Conservation (phyloP, 2,888 invertebrate species). For the Agrilus mali region DNA sequence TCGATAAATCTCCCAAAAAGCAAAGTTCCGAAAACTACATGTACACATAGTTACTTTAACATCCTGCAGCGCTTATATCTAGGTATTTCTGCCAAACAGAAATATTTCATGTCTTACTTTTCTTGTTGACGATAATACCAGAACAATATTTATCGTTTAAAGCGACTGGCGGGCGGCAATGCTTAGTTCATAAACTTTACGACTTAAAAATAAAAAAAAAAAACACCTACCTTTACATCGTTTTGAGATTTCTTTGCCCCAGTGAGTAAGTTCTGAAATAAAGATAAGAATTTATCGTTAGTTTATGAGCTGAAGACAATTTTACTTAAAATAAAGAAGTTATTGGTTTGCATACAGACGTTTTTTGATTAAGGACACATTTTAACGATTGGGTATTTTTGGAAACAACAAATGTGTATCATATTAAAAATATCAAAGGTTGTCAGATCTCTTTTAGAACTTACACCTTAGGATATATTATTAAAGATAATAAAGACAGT, state of each 20-base stretch:
- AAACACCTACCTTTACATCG: constrained; percentile 68
- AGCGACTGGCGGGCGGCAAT: neutral
- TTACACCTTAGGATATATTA: too few species aligned
- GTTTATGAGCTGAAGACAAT: constrained; percentile 3
- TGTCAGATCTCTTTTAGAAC: too few species aligned
- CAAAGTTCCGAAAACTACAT: too few species aligned
- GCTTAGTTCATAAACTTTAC: constrained; percentile 1
- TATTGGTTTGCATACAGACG: neutral
- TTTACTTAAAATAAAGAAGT: too few species aligned
- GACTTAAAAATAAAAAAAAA: constrained; percentile 3
- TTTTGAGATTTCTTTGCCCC: constrained; percentile 78
- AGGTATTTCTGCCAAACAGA: neutral
- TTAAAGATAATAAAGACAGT: too few species aligned
- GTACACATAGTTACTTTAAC: too few species aligned
- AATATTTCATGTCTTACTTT: neutral
- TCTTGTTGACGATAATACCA: too few species aligned
- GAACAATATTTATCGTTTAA: too few species aligned
- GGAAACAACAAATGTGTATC: too few species aligned
- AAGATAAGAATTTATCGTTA: constrained; percentile 15
- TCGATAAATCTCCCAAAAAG: neutral
- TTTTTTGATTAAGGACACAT: neutral
- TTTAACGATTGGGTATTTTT: too few species aligned
- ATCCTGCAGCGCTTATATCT: too few species aligned
- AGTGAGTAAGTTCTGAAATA: constrained; percentile 59
- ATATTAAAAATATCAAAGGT: too few species aligned